Evolutionary conservation across 1,140 invertebrate species (phyloP).

Genomic region (Panagrolaimus sp.): DNA sequence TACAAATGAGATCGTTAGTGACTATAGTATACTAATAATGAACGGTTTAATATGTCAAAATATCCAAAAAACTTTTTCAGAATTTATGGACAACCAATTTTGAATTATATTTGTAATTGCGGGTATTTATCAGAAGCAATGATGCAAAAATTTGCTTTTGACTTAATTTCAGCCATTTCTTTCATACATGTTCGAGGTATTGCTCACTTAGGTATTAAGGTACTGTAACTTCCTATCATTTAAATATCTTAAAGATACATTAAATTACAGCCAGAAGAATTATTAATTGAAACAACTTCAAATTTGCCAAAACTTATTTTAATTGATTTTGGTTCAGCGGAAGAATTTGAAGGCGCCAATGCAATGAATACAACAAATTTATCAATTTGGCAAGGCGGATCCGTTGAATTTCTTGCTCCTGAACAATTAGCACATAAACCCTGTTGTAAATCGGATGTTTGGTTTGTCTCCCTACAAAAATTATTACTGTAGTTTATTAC

Average conservation of each 20-base stretch:
- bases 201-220: slow-evolving; percentile 4
- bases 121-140: slow-evolving; percentile 5
- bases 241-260: too few species aligned
- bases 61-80: background rate
- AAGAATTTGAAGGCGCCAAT: background rate
- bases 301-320: background rate
- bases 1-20: too few species aligned
- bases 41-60: background rate
- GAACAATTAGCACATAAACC: slow-evolving; percentile 10
- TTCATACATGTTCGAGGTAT: background rate
- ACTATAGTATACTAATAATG: background rate
- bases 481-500: too few species aligned
- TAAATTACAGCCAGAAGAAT: background rate
- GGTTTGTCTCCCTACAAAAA: background rate
- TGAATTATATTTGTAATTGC: background rate
- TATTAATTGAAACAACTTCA: slow-evolving; percentile 7
- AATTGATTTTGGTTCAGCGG: slow-evolving; percentile 12
- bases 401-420: background rate
- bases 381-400: slow-evolving; percentile 5
- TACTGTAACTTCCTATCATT: too few species aligned
- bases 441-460: slow-evolving; percentile 5
- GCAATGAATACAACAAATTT: slow-evolving; percentile 1
- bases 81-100: background rate
- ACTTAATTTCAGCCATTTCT: background rate
- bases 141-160: slow-evolving; percentile 12